These are phyloP conservation scores for Jordanella pulchra DNA, from an alignment of 2,797 vertebrate species.

Conservation along the genomic window DNA sequence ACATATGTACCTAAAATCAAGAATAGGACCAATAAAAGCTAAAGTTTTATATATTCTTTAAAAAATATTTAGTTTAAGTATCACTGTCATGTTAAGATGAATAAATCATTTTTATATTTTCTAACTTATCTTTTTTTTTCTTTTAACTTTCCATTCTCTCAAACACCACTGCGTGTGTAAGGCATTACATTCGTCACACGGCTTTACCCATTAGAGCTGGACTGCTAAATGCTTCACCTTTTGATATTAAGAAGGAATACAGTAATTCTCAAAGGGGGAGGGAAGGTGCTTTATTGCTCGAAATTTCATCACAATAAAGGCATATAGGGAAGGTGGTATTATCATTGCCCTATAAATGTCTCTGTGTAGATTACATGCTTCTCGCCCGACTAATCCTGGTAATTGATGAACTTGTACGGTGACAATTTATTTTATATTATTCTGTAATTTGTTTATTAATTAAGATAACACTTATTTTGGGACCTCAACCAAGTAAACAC, in stretches of 20 bases:
- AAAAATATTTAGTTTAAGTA: slow-evolving; percentile 25
- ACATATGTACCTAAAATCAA: slow-evolving; percentile 27
- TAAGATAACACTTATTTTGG: slow-evolving; percentile 85
- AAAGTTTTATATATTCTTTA: slow-evolving; percentile 5
- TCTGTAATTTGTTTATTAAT: slow-evolving; percentile 85
- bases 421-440: slow-evolving; percentile 74
- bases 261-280: slow-evolving; percentile 78
- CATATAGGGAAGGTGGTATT: slow-evolving; percentile 80
- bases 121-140: slow-evolving; percentile 48
- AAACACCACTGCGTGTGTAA: slow-evolving; percentile 65
- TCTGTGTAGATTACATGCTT: slow-evolving; percentile 83
- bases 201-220: slow-evolving; percentile 78
- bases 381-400: slow-evolving; percentile 80
- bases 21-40: not conserved
- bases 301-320: slow-evolving; percentile 86
- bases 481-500: slow-evolving; percentile 82
- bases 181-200: slow-evolving; percentile 79
- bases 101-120: slow-evolving; percentile 44
- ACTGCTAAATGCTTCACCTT: slow-evolving; percentile 81
- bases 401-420: slow-evolving; percentile 83
- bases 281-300: slow-evolving; percentile 80
- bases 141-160: slow-evolving; percentile 69
- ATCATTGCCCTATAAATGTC: slow-evolving; percentile 80
- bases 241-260: slow-evolving; percentile 80
- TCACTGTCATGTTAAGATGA: slow-evolving; percentile 31